phyloP scores from a whole-genome alignment of 2,113 vertebrate genomes.

The Tragelaphus scriptus region DNA sequence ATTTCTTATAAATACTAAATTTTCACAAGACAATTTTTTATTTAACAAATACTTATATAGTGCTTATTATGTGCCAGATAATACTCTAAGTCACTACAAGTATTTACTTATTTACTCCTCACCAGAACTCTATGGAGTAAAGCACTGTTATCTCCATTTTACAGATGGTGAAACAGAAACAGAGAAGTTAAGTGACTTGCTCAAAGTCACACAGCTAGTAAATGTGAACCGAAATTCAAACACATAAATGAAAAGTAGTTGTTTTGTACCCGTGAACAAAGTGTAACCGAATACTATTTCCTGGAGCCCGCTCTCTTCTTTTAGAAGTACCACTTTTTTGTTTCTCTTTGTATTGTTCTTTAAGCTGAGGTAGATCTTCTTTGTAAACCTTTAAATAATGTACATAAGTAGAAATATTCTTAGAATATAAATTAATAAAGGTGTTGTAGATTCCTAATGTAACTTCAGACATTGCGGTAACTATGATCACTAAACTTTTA shows the following conservation, averaged over 20 bases:
- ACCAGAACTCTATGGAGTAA: not conserved
- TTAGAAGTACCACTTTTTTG: constrained; percentile 90
- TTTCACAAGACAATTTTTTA: not conserved
- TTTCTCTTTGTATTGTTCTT: constrained; percentile 97
- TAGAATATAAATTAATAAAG: constrained; percentile 8
- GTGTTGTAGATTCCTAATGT: not conserved
- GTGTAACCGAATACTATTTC: constrained; percentile 92
- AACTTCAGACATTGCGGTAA: not conserved
- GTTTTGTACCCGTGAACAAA: constrained; percentile 94
- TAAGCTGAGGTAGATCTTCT: constrained; percentile 99
- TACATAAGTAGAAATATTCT: not conserved
- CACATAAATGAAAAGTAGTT: constrained; percentile 55
- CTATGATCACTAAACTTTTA: not conserved
- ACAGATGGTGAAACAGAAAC: constrained; percentile 42
- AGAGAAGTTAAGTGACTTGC: not conserved
- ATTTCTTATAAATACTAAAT: not conserved
- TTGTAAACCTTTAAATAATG: constrained; percentile 94
- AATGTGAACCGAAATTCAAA: not conserved
- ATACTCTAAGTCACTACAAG: not conserved
- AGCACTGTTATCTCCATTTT: not conserved
- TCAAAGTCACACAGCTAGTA: not conserved
- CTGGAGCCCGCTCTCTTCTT: constrained; percentile 90
- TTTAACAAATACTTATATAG: not conserved
- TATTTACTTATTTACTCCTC: not conserved
- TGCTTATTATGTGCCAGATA: not conserved